phyloP scores from a whole-genome alignment of 2,797 vertebrate species.

The Margarornis squamiger region DNA sequence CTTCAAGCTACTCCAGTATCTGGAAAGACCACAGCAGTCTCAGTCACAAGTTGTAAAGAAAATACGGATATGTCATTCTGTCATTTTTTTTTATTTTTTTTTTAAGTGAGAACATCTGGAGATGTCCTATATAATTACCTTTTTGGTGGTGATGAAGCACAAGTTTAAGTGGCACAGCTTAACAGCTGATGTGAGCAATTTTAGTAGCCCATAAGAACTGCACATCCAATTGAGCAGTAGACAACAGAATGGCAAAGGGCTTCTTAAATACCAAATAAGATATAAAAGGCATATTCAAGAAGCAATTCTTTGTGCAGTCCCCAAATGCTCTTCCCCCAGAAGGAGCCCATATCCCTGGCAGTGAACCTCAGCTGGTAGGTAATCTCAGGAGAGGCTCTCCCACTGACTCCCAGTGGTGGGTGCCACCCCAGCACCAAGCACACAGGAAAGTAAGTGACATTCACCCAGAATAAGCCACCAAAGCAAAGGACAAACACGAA shows the following conservation, averaged over 20 bases:
- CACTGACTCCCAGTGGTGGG: accelerated
- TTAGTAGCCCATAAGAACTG: not conserved
- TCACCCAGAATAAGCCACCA: not conserved
- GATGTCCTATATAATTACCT: not conserved
- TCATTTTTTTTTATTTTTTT: not conserved
- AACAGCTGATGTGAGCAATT: not conserved
- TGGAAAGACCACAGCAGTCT: not conserved
- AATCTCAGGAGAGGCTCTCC: not conserved
- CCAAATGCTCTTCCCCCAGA: not conserved
- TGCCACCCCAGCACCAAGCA: not conserved
- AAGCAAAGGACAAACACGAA: not conserved
- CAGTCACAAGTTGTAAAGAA: not conserved
- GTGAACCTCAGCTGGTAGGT: accelerated
- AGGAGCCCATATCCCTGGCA: accelerated
- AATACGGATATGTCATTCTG: not conserved
- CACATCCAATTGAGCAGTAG: not conserved
- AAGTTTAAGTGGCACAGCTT: not conserved
- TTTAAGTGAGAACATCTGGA: slow-evolving; percentile 38
- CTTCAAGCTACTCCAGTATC: not conserved
- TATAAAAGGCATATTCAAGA: not conserved
- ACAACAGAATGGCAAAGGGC: not conserved
- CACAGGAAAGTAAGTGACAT: not conserved
- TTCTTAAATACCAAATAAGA: not conserved
- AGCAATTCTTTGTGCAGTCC: not conserved
- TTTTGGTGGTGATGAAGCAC: not conserved